Evolutionary conservation across 2,113 vertebrate genomes (phyloP).

Genomic region (Prunella fulvescens): DNA sequence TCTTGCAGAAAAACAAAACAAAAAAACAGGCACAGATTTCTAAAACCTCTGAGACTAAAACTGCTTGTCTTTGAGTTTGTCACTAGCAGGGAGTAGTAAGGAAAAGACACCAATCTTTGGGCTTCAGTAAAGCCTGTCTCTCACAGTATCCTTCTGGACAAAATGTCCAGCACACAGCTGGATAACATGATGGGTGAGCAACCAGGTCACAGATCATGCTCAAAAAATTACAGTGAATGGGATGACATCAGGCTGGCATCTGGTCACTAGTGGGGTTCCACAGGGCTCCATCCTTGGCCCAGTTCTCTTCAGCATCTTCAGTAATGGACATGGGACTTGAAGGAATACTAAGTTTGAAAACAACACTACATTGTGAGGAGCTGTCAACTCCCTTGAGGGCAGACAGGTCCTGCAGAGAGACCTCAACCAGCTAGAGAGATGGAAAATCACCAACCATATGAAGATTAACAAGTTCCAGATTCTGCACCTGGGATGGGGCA

Average conservation of each 20-base stretch:
- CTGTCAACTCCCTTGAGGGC: background rate
- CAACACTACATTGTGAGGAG: background rate
- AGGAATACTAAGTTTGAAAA: background rate
- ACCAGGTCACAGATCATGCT: background rate
- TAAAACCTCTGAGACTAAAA: background rate
- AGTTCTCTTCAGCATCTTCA: background rate
- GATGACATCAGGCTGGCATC: background rate
- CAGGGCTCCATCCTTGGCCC: background rate
- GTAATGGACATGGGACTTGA: background rate
- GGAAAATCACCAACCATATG: background rate
- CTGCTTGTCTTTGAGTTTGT: background rate
- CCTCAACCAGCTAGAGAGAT: background rate
- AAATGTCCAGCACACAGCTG: background rate
- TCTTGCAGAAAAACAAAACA: background rate
- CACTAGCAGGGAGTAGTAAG: background rate
- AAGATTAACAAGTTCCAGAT: background rate
- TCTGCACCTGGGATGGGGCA: background rate
- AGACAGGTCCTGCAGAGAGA: background rate
- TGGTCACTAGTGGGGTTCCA: fast-evolving
- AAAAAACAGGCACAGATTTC: background rate
- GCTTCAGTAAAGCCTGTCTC: background rate
- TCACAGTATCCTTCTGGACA: background rate
- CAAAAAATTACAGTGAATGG: background rate
- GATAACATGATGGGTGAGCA: background rate
- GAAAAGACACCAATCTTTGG: background rate